Base-by-base conservation (phyloP, 2,888 invertebrate species). In the Chelonus formosanus region DNA sequence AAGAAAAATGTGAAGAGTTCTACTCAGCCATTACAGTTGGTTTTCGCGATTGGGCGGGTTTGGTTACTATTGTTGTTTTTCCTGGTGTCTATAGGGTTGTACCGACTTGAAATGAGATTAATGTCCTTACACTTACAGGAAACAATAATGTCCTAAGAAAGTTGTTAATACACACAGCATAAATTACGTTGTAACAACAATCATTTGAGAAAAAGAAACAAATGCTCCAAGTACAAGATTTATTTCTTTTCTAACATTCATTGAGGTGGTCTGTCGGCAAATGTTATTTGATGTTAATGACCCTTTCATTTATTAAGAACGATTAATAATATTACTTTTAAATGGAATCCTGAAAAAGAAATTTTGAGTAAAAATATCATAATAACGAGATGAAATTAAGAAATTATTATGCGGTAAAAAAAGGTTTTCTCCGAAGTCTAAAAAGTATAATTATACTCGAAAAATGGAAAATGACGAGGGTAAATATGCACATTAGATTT, bases 91-190 rank as follows among this genome's bases (percentile, higher is more conserved):
- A 45, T 20, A 43, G 32, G 45, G 20, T 56, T 53, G 47, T 45
- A 44, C 44, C 59, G 36, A 8, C 50, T 54, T 58, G 67, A 70
- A 70, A 72, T 67, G 74, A 74, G 72, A 78, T 75, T 76, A 75
- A 75, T 74, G 74, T 73, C 71, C 68, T 73, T 74, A 69, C 68
- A 70, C 56, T 59, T 52, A 52, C 65, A 63, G 70, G 71, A 75
- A 76, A 77, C 74, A 74, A 76, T 61, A 53, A 50, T 40, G 43
- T 58, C 55, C 48, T 10, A 20, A 48, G 45, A 44, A 60, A 54
- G 57, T 65, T 61, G 65, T 59, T 61, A 67, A 61, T 63, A 54
- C 48, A 50, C 48, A 45, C 7, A 10, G 45, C 8, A n/a, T 53
- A 53, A 45, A 58, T 48, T 48, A 48, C 48, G 48, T 31, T 31